Base-by-base conservation (phyloP, 1,140 invertebrate species). In the Sarcophaga peregrina region DNA sequence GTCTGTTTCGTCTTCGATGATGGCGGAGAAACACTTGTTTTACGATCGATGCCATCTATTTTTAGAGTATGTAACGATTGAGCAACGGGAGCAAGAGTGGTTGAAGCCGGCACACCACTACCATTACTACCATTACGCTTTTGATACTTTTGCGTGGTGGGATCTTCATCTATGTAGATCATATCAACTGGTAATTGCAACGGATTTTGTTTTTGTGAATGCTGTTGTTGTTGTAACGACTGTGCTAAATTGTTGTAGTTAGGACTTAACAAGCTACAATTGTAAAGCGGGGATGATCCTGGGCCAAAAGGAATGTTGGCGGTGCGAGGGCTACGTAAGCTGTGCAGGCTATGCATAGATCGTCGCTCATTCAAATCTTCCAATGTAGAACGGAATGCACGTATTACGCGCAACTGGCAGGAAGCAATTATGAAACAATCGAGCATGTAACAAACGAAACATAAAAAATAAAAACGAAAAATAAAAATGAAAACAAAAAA, bases 281-380 rank as follows among this genome's bases (percentile, higher is more conserved):
- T 90, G 85, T 90, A 88, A 52, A 90, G 83, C 47, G 85, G 85
- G 58, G 89, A 84, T 46, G 58, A 47, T 54, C 82, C 85, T 62
- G 58, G 11, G 7, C 62, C 62, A 68, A 25, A 68, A 20, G 85
- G 85, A 52, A 86, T 80, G 46, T 84, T 85, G 68, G 45, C n/a
- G 52, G 85, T 86, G 80, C 96, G 95, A 90, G 97, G 95, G 93
- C 95, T 97, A 93, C 97, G 97, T 92, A 98, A 96, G 92, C 96
- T 97, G 93, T 97, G 96, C 93, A 97, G 96, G 95, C 97, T 98
- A 95, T 98, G 97, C 91, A 98, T 95, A 92, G 97, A 98, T 92
- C 97, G 96, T 91, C 97, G 96, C 93, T 99, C 98, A 93, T 99
- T 98, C 93, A 99, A 94, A 93, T 99, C 98, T 95, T 99, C 98